phyloP scores from a whole-genome alignment of 2,888 invertebrate species.

The Eueremaeus valkanovi region DNA sequence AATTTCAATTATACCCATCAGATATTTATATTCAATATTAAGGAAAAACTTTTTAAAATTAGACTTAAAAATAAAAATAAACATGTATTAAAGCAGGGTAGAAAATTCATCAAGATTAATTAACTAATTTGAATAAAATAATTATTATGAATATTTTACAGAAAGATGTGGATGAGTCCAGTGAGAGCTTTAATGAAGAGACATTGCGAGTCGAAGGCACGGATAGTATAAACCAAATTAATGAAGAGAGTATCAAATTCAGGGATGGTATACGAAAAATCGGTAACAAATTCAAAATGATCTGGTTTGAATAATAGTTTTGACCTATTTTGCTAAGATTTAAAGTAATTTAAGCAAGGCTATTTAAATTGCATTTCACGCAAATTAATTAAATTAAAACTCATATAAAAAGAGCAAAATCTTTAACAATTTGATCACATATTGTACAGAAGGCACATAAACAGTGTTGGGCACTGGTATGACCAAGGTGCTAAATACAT shows the following conservation, averaged over 20 bases:
- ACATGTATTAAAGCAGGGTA: too few relatives aligned
- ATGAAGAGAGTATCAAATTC: slow-evolving; percentile 46
- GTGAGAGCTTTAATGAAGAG: not conserved
- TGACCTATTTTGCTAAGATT: too few relatives aligned
- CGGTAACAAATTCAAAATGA: slow-evolving; percentile 46
- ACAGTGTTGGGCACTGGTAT: too few relatives aligned
- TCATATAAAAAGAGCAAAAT: slow-evolving; percentile 38
- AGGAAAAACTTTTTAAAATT: not conserved
- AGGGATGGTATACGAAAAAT: slow-evolving; percentile 53
- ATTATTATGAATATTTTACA: too few relatives aligned
- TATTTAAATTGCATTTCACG: too few relatives aligned
- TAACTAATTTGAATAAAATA: too few relatives aligned
- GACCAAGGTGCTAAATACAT: too few relatives aligned
- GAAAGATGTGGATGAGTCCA: not conserved
- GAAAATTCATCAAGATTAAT: not conserved
- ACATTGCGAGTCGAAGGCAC: not conserved
- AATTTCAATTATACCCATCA: too few relatives aligned
- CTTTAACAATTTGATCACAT: not conserved
- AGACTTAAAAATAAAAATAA: not conserved
- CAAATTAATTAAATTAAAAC: not conserved
- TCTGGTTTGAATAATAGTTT: not conserved
- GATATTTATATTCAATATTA: not conserved
- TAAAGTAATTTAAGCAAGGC: too few relatives aligned
- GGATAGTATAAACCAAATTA: not conserved
- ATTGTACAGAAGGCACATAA: too few relatives aligned